Conservation (phyloP, 2,888 invertebrate species). For the Calliphora vomitoria region DNA sequence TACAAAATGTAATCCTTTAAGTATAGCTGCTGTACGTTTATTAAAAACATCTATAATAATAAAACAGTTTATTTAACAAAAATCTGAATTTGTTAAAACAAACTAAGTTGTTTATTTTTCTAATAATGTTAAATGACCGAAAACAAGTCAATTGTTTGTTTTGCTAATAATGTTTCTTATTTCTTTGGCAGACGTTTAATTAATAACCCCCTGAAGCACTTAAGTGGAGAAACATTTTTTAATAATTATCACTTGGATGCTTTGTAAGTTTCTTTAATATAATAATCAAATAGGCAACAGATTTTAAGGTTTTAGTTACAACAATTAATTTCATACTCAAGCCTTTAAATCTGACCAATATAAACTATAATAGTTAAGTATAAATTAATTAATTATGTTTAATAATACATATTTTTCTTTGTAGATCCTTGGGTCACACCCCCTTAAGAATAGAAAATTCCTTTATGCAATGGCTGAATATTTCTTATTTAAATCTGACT, state of each 20-base stretch:
- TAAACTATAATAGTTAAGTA: background rate
- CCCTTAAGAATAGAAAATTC: slow-evolving; percentile 79
- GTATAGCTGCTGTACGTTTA: background rate
- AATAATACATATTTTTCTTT: background rate
- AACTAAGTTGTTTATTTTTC: background rate
- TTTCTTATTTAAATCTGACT: slow-evolving; percentile 85
- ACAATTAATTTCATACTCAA: too few relatives aligned
- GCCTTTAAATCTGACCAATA: too few relatives aligned
- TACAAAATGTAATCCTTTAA: slow-evolving; percentile 38
- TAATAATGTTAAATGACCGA: background rate
- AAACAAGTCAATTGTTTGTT: slow-evolving; percentile 4
- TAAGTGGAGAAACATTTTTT: slow-evolving; percentile 84
- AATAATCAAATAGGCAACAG: background rate
- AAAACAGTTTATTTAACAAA: background rate
- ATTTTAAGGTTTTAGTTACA: too few relatives aligned
- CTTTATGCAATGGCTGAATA: slow-evolving; percentile 80
- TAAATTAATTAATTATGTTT: slow-evolving; percentile 3
- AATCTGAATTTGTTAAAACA: background rate
- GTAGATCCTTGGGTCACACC: slow-evolving; percentile 84
- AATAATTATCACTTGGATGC: slow-evolving; percentile 84
- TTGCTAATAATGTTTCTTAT: slow-evolving; percentile 8
- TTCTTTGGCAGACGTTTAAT: slow-evolving; percentile 84
- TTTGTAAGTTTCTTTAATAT: slow-evolving; percentile 84
- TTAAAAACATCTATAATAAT: background rate
- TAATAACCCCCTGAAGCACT: slow-evolving; percentile 84